These are phyloP conservation scores for Xerus rutilus DNA, from an alignment of 2,797 vertebrate species.

Conservation along the genomic window DNA sequence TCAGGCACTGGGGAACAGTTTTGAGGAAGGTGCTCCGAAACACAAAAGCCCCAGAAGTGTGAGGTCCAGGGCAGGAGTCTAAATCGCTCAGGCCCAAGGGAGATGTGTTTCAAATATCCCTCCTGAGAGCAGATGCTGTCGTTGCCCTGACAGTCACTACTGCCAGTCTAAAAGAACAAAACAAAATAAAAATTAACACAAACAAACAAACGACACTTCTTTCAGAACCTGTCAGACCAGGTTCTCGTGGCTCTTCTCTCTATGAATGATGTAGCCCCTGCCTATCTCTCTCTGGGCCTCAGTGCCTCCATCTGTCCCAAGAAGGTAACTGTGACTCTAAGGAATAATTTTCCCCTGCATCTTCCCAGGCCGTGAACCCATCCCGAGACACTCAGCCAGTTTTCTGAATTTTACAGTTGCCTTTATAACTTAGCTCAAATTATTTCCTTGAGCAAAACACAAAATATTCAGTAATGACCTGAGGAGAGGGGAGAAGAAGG, in stretches of 20 bases:
- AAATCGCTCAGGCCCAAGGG: no score
- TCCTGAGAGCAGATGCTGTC: background rate
- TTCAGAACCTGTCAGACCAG: background rate
- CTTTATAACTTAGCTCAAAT: slow-evolving; percentile 40
- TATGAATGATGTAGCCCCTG: background rate
- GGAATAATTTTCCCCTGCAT: background rate
- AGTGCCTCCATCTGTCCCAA: background rate
- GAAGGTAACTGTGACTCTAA: background rate
- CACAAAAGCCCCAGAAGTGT: background rate
- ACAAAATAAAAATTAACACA: background rate
- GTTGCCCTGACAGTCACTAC: background rate
- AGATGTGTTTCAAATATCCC: background rate
- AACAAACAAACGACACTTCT: background rate
- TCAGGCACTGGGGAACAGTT: background rate
- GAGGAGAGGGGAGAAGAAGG: background rate
- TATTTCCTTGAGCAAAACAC: background rate
- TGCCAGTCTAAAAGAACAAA: background rate
- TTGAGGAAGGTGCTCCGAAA: background rate
- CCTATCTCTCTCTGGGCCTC: background rate
- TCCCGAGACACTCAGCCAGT: background rate
- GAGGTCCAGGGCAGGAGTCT: background rate
- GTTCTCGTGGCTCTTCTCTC: background rate
- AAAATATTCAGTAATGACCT: background rate
- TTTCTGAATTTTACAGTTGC: background rate
- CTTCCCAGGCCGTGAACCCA: background rate